Evolutionary conservation across 2,113 vertebrate species (phyloP).

Genomic region (Clarias macrocephalus): DNA sequence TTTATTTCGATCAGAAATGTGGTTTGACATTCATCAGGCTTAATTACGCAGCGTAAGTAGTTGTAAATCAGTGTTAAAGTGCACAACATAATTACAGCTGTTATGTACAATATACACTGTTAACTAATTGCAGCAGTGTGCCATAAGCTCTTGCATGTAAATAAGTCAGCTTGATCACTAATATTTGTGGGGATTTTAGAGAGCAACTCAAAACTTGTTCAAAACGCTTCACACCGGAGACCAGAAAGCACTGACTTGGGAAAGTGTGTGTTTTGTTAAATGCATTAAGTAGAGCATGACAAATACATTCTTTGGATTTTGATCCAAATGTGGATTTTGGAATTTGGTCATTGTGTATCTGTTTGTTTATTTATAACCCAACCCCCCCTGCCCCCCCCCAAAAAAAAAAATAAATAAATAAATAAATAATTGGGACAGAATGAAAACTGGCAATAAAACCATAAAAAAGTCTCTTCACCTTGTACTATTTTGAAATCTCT

Average conservation of each 20-base stretch:
- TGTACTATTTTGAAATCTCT: background rate
- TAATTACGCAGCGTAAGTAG: constrained; percentile 37
- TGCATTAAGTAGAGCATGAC: background rate
- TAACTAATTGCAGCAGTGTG: constrained; percentile 21
- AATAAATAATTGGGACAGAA: too few species aligned
- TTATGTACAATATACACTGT: constrained; percentile 32
- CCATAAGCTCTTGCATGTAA: constrained; percentile 22
- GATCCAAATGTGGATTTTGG: background rate
- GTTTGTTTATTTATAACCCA: background rate
- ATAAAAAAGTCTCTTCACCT: too few species aligned
- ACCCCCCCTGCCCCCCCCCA: too few species aligned
- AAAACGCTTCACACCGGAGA: constrained; percentile 30
- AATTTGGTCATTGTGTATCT: background rate
- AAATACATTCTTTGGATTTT: constrained; percentile 17
- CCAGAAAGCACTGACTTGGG: constrained; percentile 32
- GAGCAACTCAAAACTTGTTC: background rate
- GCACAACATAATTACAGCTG: constrained; percentile 38
- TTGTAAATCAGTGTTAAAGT: constrained; percentile 36
- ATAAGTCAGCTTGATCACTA: constrained; percentile 1
- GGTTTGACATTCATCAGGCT: constrained; percentile 14
- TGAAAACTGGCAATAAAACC: background rate
- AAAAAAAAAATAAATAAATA: too few species aligned
- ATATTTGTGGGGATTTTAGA: background rate
- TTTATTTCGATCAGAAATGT: constrained; percentile 20
- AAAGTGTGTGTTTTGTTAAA: constrained; percentile 29